Base-by-base conservation (phyloP, 2,888 invertebrate genomes). In the Spilosoma lubricipeda region DNA sequence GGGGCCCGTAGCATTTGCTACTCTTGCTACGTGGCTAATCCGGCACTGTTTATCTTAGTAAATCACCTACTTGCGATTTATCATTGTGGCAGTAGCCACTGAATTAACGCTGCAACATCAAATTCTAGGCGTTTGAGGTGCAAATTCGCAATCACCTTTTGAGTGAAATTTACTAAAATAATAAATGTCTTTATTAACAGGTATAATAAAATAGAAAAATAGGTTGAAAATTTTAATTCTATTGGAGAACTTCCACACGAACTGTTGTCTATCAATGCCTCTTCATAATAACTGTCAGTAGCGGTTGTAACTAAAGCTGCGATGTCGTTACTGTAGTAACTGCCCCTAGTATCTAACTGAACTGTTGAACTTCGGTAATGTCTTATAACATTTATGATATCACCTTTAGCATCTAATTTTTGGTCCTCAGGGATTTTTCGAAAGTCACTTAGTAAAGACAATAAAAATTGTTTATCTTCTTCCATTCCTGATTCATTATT, bases 371-470 rank as follows among this genome's bases (percentile, higher is more conserved):
- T 74, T 20, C 36, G 67, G 18, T 74, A 74, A 74, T 70, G 74
- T 48, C 74, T 74, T 7, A 74, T 70, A 27, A 74, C 63, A 33
- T 56, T 74, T 45, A 74, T 74, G 23, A 74, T 74, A 8, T 70
- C 74, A 20, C 70, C 74, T 59, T 74, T 74, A 18, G 70, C 70
- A 42, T 74, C 74, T 20, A 74, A 42, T 33, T 67, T 74, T 27
- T 59, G 56, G n/a, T 74, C 74, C 18, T 36, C 66, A 48, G 66
- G 74, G 0, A 74, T 74, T 48, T 67, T 74, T 67, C 18, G 59
- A 70, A 74, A 74, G 66, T 74, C 74, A 18, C 59, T 59, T 4
- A 74, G 70, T 13, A 74, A 67, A 59, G 74, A 74, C 48, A 74
- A 48, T 2, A 74, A 33, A 36, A 74, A 74, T 15, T 48, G 70